Evolutionary conservation across 64 coral and sea anemone genomes (phyloP).

Genomic region (Montipora cactus): DNA sequence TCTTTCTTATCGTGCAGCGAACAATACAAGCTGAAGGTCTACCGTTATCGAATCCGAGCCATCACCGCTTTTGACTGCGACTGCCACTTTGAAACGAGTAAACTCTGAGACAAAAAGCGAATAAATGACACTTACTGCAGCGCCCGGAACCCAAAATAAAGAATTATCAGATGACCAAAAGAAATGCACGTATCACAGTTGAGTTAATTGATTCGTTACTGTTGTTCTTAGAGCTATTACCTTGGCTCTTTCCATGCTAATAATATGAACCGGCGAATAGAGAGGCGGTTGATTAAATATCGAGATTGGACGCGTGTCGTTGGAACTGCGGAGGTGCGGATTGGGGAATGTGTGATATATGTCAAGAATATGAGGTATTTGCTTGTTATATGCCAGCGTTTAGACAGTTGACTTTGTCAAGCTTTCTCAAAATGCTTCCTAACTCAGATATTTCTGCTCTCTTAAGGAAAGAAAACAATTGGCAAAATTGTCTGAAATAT

Average conservation of each 20-base stretch:
- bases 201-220: background rate
- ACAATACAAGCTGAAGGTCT: background rate
- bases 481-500: too few species aligned
- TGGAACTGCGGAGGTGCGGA: too few species aligned
- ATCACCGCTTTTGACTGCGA: background rate
- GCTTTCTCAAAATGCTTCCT: too few species aligned
- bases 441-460: too few species aligned
- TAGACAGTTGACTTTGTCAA: too few species aligned
- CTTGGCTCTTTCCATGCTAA: background rate
- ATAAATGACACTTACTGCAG: background rate
- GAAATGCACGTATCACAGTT: conserved; percentile 11
- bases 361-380: too few species aligned
- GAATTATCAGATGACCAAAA: background rate
- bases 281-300: too few species aligned
- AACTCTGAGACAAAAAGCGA: background rate
- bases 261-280: background rate
- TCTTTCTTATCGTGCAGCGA: background rate
- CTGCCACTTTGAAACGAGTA: conserved; percentile 2
- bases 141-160: conserved; percentile 25
- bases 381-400: too few species aligned
- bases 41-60: background rate
- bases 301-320: too few species aligned
- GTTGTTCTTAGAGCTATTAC: background rate
- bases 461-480: too few species aligned
- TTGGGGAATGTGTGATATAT: too few species aligned